A percentile compares a stretch with the other conserved stretches of the same genome.
These are phyloP conservation scores for Tenthredo livida DNA, from an alignment of 2,888 invertebrate species.

Conservation along the genomic window DNA sequence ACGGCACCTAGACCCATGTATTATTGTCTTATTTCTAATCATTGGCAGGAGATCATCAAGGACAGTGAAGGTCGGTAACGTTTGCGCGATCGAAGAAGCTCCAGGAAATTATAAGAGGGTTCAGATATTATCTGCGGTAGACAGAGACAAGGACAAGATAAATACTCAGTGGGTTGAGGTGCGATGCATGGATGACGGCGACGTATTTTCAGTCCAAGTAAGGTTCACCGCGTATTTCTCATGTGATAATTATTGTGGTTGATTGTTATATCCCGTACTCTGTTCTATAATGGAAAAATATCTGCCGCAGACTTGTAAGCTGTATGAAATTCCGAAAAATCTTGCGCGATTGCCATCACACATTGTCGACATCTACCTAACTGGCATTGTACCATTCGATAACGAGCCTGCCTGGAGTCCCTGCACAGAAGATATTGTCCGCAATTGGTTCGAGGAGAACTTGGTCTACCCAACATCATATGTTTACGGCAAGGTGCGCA, in stretches of 20 bases:
- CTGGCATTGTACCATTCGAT: constrained; percentile 80
- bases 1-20: background rate
- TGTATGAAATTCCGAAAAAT: constrained; percentile 77
- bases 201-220: constrained; percentile 58
- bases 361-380: constrained; percentile 80
- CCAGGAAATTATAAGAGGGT: constrained; percentile 80
- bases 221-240: background rate
- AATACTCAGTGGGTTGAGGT: constrained; percentile 75
- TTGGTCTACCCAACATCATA: constrained; percentile 66
- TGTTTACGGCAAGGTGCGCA: constrained; percentile 70
- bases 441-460: constrained; percentile 73
- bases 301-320: constrained; percentile 64
- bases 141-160: constrained; percentile 63
- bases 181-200: constrained; percentile 83
- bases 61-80: constrained; percentile 79
- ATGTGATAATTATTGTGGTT: background rate
- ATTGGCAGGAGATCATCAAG: constrained; percentile 59
- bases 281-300: constrained; percentile 27
- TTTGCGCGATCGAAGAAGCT: constrained; percentile 81
- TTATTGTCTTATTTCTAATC: background rate
- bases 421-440: constrained; percentile 75
- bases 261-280: constrained; percentile 25
- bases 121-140: constrained; percentile 79
- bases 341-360: constrained; percentile 75
- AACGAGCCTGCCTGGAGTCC: constrained; percentile 80